A percentile compares a stretch with the other conserved stretches of the same genome.
Evolutionary conservation across 2,888 invertebrate species (phyloP).

Genomic region (Leptinotarsa haldemani): DNA sequence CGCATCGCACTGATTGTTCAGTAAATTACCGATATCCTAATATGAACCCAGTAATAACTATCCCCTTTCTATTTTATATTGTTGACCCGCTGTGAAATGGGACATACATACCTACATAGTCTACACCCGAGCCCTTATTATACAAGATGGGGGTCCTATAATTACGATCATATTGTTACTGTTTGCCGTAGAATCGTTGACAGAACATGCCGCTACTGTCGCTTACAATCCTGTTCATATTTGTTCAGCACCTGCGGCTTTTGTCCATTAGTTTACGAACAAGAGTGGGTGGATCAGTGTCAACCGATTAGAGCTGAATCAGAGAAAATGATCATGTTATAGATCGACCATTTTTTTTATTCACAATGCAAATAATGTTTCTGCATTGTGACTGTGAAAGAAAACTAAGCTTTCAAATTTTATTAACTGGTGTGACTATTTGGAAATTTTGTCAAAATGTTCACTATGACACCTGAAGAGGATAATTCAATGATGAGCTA

Average conservation of each 20-base stretch:
- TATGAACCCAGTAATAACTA: neutral
- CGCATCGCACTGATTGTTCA: neutral
- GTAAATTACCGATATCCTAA: neutral
- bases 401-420: no score
- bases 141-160: conserved; percentile 34
- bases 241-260: conserved; percentile 38
- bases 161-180: conserved; percentile 42
- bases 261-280: conserved; percentile 19
- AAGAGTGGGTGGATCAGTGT: neutral
- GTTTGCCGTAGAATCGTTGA: conserved; percentile 36
- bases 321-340: neutral
- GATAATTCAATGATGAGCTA: no score
- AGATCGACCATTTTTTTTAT: neutral
- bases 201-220: conserved; percentile 26
- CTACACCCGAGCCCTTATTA: conserved; percentile 27
- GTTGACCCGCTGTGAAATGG: conserved; percentile 27
- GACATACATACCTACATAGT: conserved; percentile 30
- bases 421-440: no score
- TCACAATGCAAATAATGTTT: no score
- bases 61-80: conserved; percentile 30
- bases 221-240: conserved; percentile 30
- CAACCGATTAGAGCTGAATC: neutral
- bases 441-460: no score
- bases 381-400: no score
- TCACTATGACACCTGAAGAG: no score